Percentiles rank a stretch among this genome's conserved stretches.
These are phyloP conservation scores for Xanthorhoe spadicearia DNA, from an alignment of 2,888 invertebrate species.

Conservation along the genomic window DNA sequence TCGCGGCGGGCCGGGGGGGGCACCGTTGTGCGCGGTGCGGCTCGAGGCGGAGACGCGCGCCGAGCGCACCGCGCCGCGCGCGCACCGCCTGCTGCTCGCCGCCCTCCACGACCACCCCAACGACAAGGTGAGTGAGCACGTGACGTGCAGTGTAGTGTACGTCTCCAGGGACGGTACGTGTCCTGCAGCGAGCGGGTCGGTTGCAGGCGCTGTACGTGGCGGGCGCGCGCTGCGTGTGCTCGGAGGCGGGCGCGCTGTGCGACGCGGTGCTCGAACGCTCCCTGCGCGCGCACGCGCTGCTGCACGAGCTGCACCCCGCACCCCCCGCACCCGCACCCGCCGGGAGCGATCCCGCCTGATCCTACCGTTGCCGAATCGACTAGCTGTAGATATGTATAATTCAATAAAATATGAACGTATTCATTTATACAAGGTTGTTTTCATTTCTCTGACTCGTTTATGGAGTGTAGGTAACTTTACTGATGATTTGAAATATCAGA, in stretches of 20 bases:
- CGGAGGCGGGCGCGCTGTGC: slow-evolving; percentile 87
- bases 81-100: slow-evolving; percentile 53
- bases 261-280: slow-evolving; percentile 91
- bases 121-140: slow-evolving; percentile 49
- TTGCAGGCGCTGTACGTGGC: slow-evolving; percentile 61
- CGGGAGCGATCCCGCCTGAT: no score
- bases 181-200: not conserved
- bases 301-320: slow-evolving; percentile 86
- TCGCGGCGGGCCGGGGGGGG: slow-evolving; percentile 28
- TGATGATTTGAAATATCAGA: no score
- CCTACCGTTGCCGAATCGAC: no score
- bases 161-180: no score
- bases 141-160: not conserved
- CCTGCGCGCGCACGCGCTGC: slow-evolving; percentile 89
- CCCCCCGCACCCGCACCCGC: no score
- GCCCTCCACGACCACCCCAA: slow-evolving; percentile 81
- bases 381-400: no score
- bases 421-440: no score
- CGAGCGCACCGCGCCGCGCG: slow-evolving; percentile 37
- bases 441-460: no score
- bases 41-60: slow-evolving; percentile 45
- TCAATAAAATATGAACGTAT: no score
- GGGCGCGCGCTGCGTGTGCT: slow-evolving; percentile 65
- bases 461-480: no score
- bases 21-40: slow-evolving; percentile 45